Conservation (phyloP, 2,113 vertebrate genomes). For the Buteo buteo region DNA sequence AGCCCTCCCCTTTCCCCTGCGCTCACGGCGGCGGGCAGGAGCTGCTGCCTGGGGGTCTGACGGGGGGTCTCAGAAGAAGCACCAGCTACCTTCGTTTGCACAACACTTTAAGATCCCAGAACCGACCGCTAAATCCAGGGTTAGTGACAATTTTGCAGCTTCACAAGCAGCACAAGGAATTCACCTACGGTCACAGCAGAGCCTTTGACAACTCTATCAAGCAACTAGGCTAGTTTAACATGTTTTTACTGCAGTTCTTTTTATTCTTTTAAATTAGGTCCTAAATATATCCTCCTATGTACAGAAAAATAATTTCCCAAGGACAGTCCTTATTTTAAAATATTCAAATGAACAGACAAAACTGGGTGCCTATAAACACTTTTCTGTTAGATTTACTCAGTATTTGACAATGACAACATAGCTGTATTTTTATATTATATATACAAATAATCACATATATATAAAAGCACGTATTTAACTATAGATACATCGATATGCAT, state of each 20-base stretch:
- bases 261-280: constrained; percentile 64
- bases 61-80: background rate
- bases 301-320: constrained; percentile 71
- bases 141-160: background rate
- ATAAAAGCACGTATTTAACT: background rate
- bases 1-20: background rate
- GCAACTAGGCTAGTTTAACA: background rate
- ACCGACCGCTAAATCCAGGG: background rate
- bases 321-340: constrained; percentile 49
- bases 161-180: background rate
- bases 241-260: background rate
- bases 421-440: background rate
- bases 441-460: constrained; percentile 4
- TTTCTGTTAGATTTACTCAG: constrained; percentile 16
- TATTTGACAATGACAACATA: background rate
- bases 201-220: background rate
- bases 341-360: constrained; percentile 42
- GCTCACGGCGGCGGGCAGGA: fast-evolving
- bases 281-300: constrained; percentile 65
- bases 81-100: background rate
- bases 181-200: fast-evolving
- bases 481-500: background rate
- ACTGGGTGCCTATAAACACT: background rate
- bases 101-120: background rate
- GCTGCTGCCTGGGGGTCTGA: background rate